Base-by-base conservation (phyloP, 2,888 invertebrate species). In the Orthosia gothica region DNA sequence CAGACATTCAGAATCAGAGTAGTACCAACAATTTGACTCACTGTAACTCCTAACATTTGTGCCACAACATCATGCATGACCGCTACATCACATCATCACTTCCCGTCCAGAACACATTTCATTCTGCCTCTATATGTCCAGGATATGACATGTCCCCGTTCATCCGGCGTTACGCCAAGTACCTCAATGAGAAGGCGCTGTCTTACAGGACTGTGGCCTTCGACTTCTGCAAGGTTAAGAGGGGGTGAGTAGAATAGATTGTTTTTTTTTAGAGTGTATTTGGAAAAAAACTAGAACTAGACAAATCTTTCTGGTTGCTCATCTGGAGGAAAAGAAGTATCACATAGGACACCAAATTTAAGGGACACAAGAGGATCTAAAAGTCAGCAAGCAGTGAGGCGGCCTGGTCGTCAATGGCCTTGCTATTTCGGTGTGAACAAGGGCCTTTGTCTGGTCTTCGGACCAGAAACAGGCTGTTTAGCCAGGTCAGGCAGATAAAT, bases 111-210 rank as follows among this genome's bases (percentile, higher is more conserved):
- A 62, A 80, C 40, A 70, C n/a, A 57, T 79, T 80, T 74, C 55
- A 85, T 74, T 61, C 47, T 59, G 23, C 52, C 50, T 70, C 64
- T 86, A 32, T 84, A 49, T 88, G 81, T 85, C 70, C 97, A 99
- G 99, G 99, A 82, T 99, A 99, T 97, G 99, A 99, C 95, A 99
- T 99, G 99, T 99, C 99, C 67, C 99, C 99, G 88, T 99, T 99
- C 96, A 99, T 99, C 94, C 97, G 99, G 93, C 98, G 99, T 89
- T 99, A 99, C 97, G 99, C 99, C 93, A 99, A 99, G 97, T 99
- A 99, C 97, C 97, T 99, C 94, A 99, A 99, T 95, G 99, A 99
- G 97, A 99, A 99, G 97, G 99, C 99, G 68, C 97, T 99, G 88
- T 99, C 99, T 16, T 99, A 99, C 97, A 98, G 99, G 95, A 98